Conservation (phyloP, 1,140 invertebrate genomes). For the Drosophila repletoides region DNA sequence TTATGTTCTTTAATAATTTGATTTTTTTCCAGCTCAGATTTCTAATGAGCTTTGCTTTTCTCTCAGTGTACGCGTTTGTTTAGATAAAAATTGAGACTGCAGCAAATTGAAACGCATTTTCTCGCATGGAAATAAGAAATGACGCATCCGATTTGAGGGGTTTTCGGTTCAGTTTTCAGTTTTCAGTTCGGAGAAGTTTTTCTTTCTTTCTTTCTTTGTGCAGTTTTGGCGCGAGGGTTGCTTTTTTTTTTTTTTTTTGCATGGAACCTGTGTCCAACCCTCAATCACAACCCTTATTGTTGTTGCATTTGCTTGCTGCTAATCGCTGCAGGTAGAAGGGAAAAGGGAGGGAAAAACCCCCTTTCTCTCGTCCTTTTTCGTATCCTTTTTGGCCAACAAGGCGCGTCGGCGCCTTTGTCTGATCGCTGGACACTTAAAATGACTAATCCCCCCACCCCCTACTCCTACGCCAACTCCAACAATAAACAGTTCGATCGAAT, state of each 20-base stretch:
- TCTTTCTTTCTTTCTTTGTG: background rate
- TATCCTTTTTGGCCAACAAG: slow-evolving; percentile 18
- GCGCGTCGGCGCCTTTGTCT: background rate
- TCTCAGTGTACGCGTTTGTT: too few species aligned
- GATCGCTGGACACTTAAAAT: slow-evolving; percentile 13
- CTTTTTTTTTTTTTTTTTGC: slow-evolving; percentile 52
- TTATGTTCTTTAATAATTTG: too few species aligned
- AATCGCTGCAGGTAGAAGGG: slow-evolving; percentile 13
- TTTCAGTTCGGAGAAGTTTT: slow-evolving; percentile 35
- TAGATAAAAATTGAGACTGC: background rate
- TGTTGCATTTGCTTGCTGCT: background rate
- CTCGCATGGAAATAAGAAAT: slow-evolving; percentile 6
- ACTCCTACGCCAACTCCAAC: background rate
- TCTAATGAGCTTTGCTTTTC: too few species aligned
- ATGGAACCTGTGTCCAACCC: slow-evolving; percentile 52
- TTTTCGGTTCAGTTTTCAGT: slow-evolving; percentile 55
- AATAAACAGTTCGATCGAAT: too few species aligned
- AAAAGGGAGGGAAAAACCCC: too few species aligned
- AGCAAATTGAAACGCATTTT: slow-evolving; percentile 24
- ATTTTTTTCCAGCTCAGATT: too few species aligned
- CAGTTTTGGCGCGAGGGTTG: slow-evolving; percentile 75
- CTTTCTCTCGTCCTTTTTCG: background rate
- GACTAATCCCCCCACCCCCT: slow-evolving; percentile 41
- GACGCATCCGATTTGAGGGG: slow-evolving; percentile 12
- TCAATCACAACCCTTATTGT: slow-evolving; percentile 37